These are phyloP conservation scores for Henricia sp. DNA, from an alignment of 53 echinoderm and acorn worm genomes.

Conservation along the genomic window DNA sequence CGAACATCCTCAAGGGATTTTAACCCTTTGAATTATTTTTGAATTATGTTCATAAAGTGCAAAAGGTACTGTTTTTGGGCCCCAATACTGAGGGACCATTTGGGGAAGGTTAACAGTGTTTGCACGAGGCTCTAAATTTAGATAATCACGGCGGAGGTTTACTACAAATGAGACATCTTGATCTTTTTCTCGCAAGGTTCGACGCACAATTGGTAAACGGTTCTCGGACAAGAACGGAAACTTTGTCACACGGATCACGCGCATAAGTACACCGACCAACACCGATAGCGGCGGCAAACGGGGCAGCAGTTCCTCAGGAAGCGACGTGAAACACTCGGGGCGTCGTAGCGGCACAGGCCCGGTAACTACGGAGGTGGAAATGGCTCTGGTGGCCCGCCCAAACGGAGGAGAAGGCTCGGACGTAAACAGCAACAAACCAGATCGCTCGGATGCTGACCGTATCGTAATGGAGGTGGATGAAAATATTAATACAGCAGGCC, in stretches of 20 bases:
- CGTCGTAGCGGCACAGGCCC: neutral
- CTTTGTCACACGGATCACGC: neutral
- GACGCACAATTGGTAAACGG: constrained; percentile 1
- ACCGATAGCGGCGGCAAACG: constrained; percentile 17
- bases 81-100: too few relatives aligned
- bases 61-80: too few relatives aligned
- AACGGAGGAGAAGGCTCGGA: neutral
- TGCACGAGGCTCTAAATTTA: too few relatives aligned
- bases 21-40: too few relatives aligned
- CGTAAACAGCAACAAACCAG: neutral
- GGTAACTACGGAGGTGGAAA: neutral
- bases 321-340: constrained; percentile 10
- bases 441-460: neutral
- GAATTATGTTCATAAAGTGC: too few relatives aligned
- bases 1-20: too few relatives aligned
- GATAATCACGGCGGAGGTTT: too few relatives aligned
- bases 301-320: constrained; percentile 35
- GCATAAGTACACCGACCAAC: neutral
- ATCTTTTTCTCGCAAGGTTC: too few relatives aligned
- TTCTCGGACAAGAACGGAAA: neutral
- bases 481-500: too few relatives aligned
- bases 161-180: too few relatives aligned
- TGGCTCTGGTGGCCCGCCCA: neutral
- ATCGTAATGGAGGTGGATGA: neutral
- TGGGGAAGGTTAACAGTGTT: too few relatives aligned